Evolutionary conservation across 2,113 vertebrate species (phyloP), one percentile per base, ranked within the genome.

Genomic region (Nanorana parkeri): DNA sequence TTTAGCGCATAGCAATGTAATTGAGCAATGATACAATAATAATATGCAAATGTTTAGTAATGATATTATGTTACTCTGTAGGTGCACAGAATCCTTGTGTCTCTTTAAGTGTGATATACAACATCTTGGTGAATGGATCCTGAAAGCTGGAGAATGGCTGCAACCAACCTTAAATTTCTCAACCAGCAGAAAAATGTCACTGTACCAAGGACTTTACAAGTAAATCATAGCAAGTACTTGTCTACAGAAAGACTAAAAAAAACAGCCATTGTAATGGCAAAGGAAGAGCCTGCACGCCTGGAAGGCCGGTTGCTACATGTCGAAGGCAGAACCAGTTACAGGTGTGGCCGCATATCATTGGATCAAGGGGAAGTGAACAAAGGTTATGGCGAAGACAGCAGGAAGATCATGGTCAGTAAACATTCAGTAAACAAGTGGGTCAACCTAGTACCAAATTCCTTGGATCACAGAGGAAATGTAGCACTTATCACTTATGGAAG

Each of bases 101-200:
- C 8, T 19, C 19, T 54, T 66, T 28, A 58, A 65, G 11, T 56
- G 5, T 67, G 13, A 41, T 32, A 13, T 74, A 36, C 26, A 64
- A 19, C 23, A 17, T n/a, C 17, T 28, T 52, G 26, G 60, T 41
- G n/a, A 82, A 82, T 81, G 69, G 79, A 81, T 58, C 26, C 61
- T 67, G 80, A 74, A 66, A 11, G 47, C 21, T 75, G 63, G 64
- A 82, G 75, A 60, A 82, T 75, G 72, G 52, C 63, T 58, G 28
- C 63, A 28, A 55, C 63, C 13, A 28, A 51, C 32, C 47, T 56
- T 65, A 76, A 67, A 63, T 60, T 74, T 19, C 6, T 74, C 17
- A 82, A 82, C 20, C n/a, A 51, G 2, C 20, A 36, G n/a, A 66
- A 58, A 24, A 54, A 66, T 13, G 24, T 28, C 7, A 65, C 28